Evolutionary conservation across 2,113 vertebrate genomes (phyloP).

Genomic region (Thermophis baileyi): DNA sequence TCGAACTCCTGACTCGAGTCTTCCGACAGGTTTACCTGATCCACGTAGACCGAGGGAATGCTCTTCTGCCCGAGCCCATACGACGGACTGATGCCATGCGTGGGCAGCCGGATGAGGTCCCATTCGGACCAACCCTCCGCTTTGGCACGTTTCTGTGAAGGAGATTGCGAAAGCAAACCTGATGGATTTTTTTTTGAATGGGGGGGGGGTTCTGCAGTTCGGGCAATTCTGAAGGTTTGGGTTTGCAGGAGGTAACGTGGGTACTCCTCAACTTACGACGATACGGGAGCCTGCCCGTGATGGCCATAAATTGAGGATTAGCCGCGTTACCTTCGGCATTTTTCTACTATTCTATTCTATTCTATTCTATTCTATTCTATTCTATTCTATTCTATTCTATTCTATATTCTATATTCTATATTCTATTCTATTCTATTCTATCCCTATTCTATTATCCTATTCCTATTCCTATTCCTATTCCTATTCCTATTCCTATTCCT

Average conservation of each 20-base stretch:
- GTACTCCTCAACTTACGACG: too few species aligned
- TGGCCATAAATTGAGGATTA: too few species aligned
- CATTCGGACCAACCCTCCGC: accelerated
- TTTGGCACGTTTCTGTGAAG: neutral
- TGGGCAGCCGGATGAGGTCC: accelerated
- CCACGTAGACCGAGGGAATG: accelerated
- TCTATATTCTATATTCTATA: too few species aligned
- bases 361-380: too few species aligned
- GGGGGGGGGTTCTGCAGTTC: neutral
- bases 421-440: too few species aligned
- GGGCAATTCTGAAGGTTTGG: neutral
- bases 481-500: too few species aligned
- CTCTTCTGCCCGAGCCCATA: neutral
- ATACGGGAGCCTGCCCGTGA: too few species aligned
- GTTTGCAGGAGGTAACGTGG: neutral
- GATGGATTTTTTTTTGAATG: neutral
- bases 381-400: too few species aligned
- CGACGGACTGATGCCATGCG: accelerated
- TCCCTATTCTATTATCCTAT: too few species aligned
- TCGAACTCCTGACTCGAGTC: neutral
- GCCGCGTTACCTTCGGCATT: too few species aligned
- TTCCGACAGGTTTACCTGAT: neutral
- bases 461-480: too few species aligned
- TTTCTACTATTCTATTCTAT: too few species aligned
- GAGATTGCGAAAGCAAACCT: neutral